A percentile compares a stretch with the other conserved stretches of the same genome.
These are phyloP conservation scores for Trichoplusia ni DNA, from an alignment of 1,140 invertebrate genomes.

Conservation along the genomic window DNA sequence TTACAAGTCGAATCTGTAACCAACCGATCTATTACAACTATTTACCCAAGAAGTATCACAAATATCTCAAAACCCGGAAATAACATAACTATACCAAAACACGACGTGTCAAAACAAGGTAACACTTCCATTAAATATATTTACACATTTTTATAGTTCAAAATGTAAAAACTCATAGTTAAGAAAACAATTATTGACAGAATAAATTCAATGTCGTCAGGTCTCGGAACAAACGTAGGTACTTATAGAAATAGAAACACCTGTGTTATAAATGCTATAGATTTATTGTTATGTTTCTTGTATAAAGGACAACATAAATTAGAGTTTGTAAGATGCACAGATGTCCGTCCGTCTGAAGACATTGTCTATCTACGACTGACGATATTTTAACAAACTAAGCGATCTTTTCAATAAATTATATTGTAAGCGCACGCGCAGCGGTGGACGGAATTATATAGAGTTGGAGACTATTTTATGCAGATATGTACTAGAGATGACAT, in stretches of 20 bases:
- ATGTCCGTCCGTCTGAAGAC: constrained; percentile 39
- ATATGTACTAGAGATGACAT: background rate
- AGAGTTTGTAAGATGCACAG: constrained; percentile 28
- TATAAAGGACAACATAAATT: constrained; percentile 27
- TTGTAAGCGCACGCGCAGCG: constrained; percentile 35
- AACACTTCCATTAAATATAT: constrained; percentile 25
- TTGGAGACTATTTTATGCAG: background rate
- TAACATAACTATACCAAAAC: background rate
- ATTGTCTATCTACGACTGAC: constrained; percentile 40
- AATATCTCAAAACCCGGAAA: constrained; percentile 2
- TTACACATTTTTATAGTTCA: constrained; percentile 22
- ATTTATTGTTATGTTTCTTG: background rate
- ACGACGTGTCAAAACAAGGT: background rate
- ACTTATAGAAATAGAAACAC: background rate
- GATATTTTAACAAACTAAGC: constrained; percentile 48
- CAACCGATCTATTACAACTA: background rate
- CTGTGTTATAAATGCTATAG: background rate
- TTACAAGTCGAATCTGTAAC: too few species aligned
- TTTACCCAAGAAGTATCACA: background rate
- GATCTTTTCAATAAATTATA: constrained; percentile 46
- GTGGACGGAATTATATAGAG: constrained; percentile 27
- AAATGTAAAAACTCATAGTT: constrained; percentile 12
- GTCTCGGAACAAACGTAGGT: constrained; percentile 7
- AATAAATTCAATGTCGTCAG: background rate
- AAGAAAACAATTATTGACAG: constrained; percentile 21